Conservation (phyloP, 2,113 vertebrate genomes). For the Notothenia rossii region DNA sequence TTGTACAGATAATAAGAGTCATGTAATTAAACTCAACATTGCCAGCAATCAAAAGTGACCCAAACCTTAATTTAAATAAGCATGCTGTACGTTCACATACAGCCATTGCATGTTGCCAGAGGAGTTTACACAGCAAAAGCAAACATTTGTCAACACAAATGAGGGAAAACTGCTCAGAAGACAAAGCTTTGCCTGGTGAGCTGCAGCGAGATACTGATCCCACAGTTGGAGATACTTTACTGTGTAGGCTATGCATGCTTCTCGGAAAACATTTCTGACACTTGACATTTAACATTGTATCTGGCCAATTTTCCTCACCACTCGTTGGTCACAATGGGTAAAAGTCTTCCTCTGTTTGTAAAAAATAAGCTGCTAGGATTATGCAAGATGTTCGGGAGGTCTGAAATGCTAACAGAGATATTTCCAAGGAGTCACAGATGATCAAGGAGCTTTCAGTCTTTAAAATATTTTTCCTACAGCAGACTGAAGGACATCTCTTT, state of each 20-base stretch:
- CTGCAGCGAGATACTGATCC: slow-evolving; percentile 24
- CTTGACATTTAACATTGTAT: slow-evolving; percentile 55
- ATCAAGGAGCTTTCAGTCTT: slow-evolving; percentile 21
- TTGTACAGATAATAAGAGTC: neutral
- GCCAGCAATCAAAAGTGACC: neutral
- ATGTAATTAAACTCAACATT: neutral
- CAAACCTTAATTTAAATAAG: neutral
- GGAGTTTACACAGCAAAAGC: slow-evolving; percentile 25
- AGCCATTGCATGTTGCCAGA: neutral
- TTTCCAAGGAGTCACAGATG: neutral
- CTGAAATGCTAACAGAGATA: slow-evolving; percentile 9
- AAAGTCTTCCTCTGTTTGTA: slow-evolving; percentile 11
- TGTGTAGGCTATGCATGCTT: slow-evolving; percentile 39
- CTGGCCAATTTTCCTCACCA: slow-evolving; percentile 4
- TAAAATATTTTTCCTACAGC: slow-evolving; percentile 27
- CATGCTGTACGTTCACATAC: neutral
- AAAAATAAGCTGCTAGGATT: slow-evolving; percentile 1
- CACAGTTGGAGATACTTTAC: slow-evolving; percentile 46
- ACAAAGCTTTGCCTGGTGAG: slow-evolving; percentile 24
- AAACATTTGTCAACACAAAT: slow-evolving; percentile 35
- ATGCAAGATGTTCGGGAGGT: neutral
- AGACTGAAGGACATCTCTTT: slow-evolving; percentile 32
- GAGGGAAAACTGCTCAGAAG: neutral
- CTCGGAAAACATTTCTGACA: slow-evolving; percentile 55
- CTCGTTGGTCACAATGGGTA: slow-evolving; percentile 9